Evolutionary conservation across 1,140 invertebrate genomes (phyloP).

Genomic region (Potamilus streckersoni): DNA sequence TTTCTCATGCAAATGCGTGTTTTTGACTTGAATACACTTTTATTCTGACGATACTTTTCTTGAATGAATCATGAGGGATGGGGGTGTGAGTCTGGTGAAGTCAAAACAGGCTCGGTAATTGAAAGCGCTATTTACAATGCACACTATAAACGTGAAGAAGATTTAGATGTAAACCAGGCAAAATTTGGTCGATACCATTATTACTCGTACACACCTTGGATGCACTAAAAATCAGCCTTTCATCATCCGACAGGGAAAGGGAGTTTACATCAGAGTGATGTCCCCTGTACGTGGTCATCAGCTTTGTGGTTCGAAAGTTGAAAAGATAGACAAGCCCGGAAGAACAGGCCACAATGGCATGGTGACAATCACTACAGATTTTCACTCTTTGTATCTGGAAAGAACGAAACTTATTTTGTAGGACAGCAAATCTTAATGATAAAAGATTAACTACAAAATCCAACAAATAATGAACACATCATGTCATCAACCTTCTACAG

Average conservation of each 20-base stretch:
- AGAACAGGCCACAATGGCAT: conserved; percentile 22
- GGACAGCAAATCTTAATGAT: too few species aligned
- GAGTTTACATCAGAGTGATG: conserved; percentile 3
- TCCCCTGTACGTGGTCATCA: conserved; percentile 19
- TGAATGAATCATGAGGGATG: too few species aligned
- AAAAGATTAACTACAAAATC: too few species aligned
- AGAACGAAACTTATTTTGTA: not conserved
- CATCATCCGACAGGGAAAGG: conserved; percentile 7
- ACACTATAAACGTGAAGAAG: too few species aligned
- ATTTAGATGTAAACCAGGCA: too few species aligned
- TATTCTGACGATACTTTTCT: too few species aligned
- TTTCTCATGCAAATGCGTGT: too few species aligned
- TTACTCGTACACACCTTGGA: conserved; percentile 10
- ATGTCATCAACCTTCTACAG: too few species aligned
- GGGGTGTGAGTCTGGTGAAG: too few species aligned
- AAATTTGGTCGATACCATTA: too few species aligned
- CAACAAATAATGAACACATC: too few species aligned
- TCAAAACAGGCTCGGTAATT: not conserved
- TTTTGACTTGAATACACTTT: not conserved
- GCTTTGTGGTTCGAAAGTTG: conserved; percentile 28
- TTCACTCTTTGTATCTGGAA: conserved; percentile 16
- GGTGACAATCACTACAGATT: conserved; percentile 25
- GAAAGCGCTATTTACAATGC: too few species aligned
- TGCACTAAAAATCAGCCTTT: conserved; percentile 16
- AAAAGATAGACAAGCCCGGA: conserved; percentile 23